phyloP scores from a whole-genome alignment of 1,140 invertebrate genomes.

The Nasonia vitripennis region DNA sequence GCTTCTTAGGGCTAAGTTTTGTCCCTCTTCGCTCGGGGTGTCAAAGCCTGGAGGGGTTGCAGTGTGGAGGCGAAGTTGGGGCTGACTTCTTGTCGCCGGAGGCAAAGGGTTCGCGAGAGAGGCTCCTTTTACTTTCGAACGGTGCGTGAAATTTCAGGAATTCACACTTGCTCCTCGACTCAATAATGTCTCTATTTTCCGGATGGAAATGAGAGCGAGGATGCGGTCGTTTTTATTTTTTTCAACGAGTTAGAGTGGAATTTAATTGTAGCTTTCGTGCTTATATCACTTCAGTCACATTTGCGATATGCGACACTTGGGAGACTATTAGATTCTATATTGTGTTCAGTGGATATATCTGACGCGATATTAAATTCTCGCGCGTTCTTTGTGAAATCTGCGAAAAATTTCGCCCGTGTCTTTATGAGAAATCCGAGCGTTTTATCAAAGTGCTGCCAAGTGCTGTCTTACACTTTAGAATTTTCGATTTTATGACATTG shows the following conservation, averaged over 20 bases:
- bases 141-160: conserved; percentile 40
- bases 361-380: conserved; percentile 9
- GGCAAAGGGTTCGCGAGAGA: conserved; percentile 29
- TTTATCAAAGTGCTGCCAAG: too few species aligned
- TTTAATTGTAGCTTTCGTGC: too few species aligned
- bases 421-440: not conserved
- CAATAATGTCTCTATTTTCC: conserved; percentile 40
- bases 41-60: conserved; percentile 51
- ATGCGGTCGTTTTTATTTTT: not conserved
- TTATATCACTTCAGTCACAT: too few species aligned
- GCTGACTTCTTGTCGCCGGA: conserved; percentile 36
- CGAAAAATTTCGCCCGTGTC: not conserved
- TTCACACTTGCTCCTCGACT: conserved; percentile 22
- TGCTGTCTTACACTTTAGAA: not conserved
- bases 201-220: not conserved
- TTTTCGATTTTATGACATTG: not conserved
- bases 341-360: not conserved
- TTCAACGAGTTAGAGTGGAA: too few species aligned
- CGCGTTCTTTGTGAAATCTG: not conserved
- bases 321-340: not conserved
- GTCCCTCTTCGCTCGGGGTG: conserved; percentile 61
- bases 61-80: conserved; percentile 17
- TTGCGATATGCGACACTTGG: too few species aligned
- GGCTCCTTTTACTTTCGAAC: conserved; percentile 27
- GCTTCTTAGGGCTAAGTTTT: conserved; percentile 74